These are phyloP conservation scores for Stichodactyla mertensii DNA, from an alignment of 64 coral and sea anemone species.

Conservation along the genomic window DNA sequence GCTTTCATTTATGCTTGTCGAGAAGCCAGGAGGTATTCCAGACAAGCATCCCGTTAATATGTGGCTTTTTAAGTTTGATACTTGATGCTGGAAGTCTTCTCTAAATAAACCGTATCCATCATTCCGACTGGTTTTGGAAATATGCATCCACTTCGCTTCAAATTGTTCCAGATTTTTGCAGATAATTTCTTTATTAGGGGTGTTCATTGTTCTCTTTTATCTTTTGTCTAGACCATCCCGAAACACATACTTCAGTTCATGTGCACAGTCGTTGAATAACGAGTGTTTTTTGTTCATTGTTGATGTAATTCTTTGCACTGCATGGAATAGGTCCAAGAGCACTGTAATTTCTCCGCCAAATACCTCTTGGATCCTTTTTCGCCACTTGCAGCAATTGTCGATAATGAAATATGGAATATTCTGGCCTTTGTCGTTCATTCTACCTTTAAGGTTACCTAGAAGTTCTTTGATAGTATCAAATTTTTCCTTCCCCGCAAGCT, in stretches of 20 bases:
- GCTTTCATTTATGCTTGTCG: constrained; percentile 18
- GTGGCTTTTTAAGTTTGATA: neutral
- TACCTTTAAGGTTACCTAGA: no score
- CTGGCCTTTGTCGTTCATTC: no score
- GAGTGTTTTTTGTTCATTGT: constrained; percentile 15
- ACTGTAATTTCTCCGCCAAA: neutral
- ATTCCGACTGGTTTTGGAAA: neutral
- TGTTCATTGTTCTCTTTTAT: neutral
- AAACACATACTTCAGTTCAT: constrained; percentile 10
- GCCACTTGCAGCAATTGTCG: no score
- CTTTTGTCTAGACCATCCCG: neutral
- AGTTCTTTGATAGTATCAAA: no score
- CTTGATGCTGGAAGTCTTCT: neutral
- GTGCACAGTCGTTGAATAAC: neutral
- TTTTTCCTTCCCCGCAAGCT: no score
- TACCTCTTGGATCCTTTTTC: no score
- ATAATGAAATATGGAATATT: no score
- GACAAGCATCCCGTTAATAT: neutral
- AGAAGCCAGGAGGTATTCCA: constrained; percentile 2
- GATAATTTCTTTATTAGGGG: neutral
- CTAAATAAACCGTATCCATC: neutral
- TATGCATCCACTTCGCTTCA: constrained; percentile 12
- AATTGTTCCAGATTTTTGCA: constrained; percentile 9
- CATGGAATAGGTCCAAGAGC: constrained; percentile 32
- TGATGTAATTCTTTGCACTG: neutral